phyloP scores from a whole-genome alignment of 2,113 vertebrate genomes.

The Hydrolagus affinis region DNA sequence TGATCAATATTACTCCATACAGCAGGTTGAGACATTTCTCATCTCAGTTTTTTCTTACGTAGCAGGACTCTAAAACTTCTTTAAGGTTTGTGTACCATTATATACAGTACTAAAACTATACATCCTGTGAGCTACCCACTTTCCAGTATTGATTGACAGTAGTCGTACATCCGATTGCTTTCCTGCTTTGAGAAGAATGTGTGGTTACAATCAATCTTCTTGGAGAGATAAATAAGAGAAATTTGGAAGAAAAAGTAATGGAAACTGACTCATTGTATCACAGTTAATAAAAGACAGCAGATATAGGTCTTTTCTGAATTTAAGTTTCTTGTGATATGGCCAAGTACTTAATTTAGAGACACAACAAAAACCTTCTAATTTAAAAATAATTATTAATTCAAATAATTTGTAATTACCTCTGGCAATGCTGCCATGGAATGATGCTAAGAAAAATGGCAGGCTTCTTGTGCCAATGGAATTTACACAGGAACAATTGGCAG shows the following conservation, averaged over 20 bases:
- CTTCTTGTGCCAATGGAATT: background rate
- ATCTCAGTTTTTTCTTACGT: too few relatives aligned
- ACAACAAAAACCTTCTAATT: background rate
- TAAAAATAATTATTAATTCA: conserved; percentile 15
- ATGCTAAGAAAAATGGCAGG: background rate
- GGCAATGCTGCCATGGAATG: background rate
- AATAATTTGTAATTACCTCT: background rate
- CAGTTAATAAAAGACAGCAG: background rate
- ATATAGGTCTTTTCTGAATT: background rate
- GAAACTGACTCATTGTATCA: background rate
- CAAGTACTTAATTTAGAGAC: background rate
- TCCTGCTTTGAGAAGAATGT: background rate
- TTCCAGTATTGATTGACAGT: background rate
- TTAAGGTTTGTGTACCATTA: background rate
- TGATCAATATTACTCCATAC: too few relatives aligned
- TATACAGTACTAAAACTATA: background rate
- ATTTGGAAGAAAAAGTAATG: background rate
- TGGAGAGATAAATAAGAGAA: background rate
- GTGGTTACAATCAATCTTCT: background rate
- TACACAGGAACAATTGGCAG: background rate
- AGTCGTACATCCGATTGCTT: background rate
- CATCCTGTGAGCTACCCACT: background rate
- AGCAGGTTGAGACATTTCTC: too few relatives aligned
- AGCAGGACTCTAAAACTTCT: background rate
- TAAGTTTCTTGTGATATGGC: background rate